Evolutionary conservation across 2,113 vertebrate species (phyloP).

Genomic region (Cinclus cinclus): DNA sequence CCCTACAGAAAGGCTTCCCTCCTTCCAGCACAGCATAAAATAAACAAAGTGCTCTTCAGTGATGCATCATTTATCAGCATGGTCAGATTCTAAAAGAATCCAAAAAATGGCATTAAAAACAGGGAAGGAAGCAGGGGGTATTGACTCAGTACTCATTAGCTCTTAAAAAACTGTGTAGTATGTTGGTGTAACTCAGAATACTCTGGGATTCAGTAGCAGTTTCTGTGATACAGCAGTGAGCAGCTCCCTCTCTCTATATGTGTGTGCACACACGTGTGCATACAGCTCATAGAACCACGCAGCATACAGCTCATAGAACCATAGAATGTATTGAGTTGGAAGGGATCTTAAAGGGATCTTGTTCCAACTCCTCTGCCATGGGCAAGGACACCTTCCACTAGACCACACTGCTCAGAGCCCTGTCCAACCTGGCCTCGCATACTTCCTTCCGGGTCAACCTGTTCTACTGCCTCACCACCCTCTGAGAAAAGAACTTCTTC

Average conservation of each 20-base stretch:
- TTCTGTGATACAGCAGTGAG: neutral
- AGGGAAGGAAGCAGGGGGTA: neutral
- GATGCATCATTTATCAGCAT: accelerated
- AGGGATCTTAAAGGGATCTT: neutral
- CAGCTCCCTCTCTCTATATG: neutral
- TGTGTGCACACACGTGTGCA: neutral
- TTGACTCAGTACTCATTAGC: neutral
- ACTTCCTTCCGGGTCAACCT: neutral
- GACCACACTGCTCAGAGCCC: neutral
- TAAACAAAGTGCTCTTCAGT: neutral
- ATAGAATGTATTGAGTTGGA: neutral
- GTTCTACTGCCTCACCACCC: neutral
- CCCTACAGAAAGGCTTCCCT: neutral
- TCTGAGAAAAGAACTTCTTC: neutral
- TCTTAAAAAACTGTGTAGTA: neutral
- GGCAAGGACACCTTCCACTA: neutral
- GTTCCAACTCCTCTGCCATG: neutral
- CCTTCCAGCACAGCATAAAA: neutral
- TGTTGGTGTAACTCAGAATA: neutral
- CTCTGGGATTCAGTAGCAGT: neutral
- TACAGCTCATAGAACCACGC: neutral
- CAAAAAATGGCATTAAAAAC: neutral
- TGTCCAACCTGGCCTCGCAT: neutral
- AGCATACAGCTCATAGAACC: neutral
- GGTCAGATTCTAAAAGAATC: neutral